Evolutionary conservation across 2,797 vertebrate genomes (phyloP).

Genomic region (Margarornis squamiger): DNA sequence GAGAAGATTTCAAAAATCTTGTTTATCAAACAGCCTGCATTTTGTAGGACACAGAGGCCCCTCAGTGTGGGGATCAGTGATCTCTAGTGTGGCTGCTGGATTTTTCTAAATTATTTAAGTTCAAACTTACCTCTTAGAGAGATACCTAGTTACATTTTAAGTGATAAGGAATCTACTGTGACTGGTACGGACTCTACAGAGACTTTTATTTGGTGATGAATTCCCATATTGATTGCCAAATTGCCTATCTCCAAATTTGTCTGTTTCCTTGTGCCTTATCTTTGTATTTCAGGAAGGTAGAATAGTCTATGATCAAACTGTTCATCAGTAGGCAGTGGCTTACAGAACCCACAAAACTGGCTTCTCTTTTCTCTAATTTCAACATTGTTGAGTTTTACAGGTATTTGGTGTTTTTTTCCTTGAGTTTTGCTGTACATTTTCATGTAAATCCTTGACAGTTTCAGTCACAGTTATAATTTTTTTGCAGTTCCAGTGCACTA

Average conservation of each 20-base stretch:
- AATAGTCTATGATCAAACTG: neutral
- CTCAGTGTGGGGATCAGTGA: neutral
- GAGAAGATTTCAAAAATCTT: neutral
- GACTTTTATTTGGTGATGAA: neutral
- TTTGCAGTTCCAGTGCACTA: neutral
- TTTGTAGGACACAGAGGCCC: neutral
- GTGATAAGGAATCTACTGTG: neutral
- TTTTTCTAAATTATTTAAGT: neutral
- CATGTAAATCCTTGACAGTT: neutral
- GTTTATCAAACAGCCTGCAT: neutral
- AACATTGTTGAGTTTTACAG: neutral
- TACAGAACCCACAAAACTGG: neutral
- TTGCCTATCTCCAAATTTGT: neutral
- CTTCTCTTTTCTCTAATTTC: neutral
- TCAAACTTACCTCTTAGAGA: neutral
- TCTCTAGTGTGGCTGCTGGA: neutral
- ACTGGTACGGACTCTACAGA: neutral
- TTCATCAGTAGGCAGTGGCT: neutral
- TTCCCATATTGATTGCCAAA: neutral
- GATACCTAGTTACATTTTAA: neutral
- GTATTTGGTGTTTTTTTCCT: neutral
- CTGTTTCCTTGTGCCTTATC: neutral
- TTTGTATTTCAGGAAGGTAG: neutral
- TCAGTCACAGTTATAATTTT: neutral
- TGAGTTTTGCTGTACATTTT: neutral